phyloP scores from a whole-genome alignment of 1,140 invertebrate genomes.

The Pseudobourletiella spinata region DNA sequence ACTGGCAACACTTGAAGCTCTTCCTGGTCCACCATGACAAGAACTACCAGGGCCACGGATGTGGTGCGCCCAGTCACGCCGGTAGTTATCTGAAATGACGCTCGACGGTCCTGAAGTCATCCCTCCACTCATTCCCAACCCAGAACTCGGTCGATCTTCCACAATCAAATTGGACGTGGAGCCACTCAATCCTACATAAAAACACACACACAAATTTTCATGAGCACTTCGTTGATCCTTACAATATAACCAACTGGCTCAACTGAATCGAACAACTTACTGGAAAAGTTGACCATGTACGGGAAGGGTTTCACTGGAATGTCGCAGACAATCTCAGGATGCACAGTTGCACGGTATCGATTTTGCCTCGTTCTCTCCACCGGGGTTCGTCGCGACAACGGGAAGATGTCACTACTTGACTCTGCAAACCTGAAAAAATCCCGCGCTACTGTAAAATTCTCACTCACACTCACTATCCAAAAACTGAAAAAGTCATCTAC shows the following conservation, averaged over 20 bases:
- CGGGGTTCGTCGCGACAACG: conserved; percentile 16
- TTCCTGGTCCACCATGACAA: conserved; percentile 17
- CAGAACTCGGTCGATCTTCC: conserved; percentile 28
- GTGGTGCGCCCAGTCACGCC: conserved; percentile 47
- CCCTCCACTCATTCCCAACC: conserved; percentile 13
- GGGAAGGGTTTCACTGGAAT: conserved; percentile 40
- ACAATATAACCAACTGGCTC: background rate
- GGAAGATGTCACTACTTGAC: conserved; percentile 23
- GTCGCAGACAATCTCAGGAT: conserved; percentile 47
- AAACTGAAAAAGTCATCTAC: too few relatives aligned
- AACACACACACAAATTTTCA: background rate
- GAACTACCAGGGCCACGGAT: conserved; percentile 5
- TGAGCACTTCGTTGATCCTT: background rate
- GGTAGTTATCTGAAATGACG: conserved; percentile 40
- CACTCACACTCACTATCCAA: too few relatives aligned
- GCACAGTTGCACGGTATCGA: conserved; percentile 41
- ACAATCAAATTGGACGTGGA: conserved; percentile 25
- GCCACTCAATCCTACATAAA: conserved; percentile 28
- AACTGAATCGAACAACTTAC: conserved; percentile 16
- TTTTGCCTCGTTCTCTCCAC: conserved; percentile 9
- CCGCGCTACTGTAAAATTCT: too few relatives aligned
- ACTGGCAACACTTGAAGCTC: conserved; percentile 27
- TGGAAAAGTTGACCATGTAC: conserved; percentile 33
- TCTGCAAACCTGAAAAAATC: conserved; percentile 18
- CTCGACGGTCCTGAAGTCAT: conserved; percentile 24